phyloP scores from a whole-genome alignment of 2,113 vertebrate genomes.

The Sinocyclocheilus rhinocerous region DNA sequence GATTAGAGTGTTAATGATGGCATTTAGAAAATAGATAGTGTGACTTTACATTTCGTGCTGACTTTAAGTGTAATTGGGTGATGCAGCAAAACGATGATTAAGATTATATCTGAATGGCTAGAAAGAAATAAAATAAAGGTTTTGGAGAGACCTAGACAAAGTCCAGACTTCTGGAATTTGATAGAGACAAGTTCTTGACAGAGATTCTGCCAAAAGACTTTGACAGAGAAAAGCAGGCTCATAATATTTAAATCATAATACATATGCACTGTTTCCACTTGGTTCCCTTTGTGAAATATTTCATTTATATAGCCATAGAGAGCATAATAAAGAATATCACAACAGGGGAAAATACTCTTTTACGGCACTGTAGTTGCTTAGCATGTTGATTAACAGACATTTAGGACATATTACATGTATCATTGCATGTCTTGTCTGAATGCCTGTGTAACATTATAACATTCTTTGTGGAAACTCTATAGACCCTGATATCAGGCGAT shows the following conservation, averaged over 20 bases:
- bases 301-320: not conserved
- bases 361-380: not conserved
- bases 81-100: not conserved
- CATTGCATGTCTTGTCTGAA: constrained; percentile 5
- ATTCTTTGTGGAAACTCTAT: constrained; percentile 49
- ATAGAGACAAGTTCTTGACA: too few relatives aligned
- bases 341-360: not conserved
- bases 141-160: not conserved
- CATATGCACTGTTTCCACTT: not conserved
- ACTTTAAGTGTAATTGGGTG: not conserved
- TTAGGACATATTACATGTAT: not conserved
- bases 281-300: not conserved
- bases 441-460: not conserved
- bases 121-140: not conserved
- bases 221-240: too few relatives aligned
- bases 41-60: not conserved
- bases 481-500: constrained; percentile 97
- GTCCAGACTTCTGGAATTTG: not conserved
- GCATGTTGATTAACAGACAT: not conserved
- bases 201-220: too few relatives aligned
- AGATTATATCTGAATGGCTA: not conserved
- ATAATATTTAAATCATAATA: not conserved
- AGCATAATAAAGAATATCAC: not conserved
- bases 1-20: too few relatives aligned
- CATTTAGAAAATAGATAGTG: not conserved